Percentiles rank a stretch among this genome's conserved stretches.
These are phyloP conservation scores for Brienomyrus brachyistius DNA, from an alignment of 2,113 vertebrate species.

Conservation along the genomic window DNA sequence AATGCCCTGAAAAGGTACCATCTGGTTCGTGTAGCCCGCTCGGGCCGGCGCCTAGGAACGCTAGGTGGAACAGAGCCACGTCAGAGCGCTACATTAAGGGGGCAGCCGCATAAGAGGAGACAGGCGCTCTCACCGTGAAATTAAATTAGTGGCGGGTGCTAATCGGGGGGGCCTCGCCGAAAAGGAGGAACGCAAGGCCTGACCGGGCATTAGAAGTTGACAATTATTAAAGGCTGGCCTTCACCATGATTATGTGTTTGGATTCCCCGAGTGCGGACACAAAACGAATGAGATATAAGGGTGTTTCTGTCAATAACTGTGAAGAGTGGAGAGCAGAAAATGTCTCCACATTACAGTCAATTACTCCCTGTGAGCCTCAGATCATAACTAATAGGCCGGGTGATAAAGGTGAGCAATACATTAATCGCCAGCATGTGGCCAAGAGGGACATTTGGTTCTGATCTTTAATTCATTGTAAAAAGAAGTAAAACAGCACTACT, in stretches of 20 bases:
- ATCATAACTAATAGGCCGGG: constrained; percentile 28
- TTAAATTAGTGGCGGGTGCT: neutral
- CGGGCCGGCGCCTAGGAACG: neutral
- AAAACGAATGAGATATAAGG: constrained; percentile 50
- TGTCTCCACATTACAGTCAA: constrained; percentile 49
- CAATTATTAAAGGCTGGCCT: constrained; percentile 45
- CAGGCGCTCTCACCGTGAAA: neutral
- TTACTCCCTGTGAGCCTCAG: constrained; percentile 43
- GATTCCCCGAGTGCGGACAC: constrained; percentile 38
- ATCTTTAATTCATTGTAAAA: neutral
- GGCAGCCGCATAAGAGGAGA: neutral
- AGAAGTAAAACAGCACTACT: neutral
- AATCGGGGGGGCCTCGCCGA: neutral
- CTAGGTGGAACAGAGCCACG: neutral
- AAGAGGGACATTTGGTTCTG: neutral
- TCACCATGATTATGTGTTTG: constrained; percentile 53
- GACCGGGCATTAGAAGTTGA: constrained; percentile 42
- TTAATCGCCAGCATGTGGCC: neutral
- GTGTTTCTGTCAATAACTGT: constrained; percentile 54
- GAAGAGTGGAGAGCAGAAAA: constrained; percentile 47
- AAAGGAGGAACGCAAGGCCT: constrained; percentile 4
- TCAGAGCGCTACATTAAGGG: constrained; percentile 5
- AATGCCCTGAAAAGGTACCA: neutral
- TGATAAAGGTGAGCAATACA: neutral
- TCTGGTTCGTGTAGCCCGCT: neutral